A percentile compares a stretch with the other conserved stretches of the same genome.
Conservation (phyloP, 2,797 vertebrate species). For the Selene dorsalis region DNA sequence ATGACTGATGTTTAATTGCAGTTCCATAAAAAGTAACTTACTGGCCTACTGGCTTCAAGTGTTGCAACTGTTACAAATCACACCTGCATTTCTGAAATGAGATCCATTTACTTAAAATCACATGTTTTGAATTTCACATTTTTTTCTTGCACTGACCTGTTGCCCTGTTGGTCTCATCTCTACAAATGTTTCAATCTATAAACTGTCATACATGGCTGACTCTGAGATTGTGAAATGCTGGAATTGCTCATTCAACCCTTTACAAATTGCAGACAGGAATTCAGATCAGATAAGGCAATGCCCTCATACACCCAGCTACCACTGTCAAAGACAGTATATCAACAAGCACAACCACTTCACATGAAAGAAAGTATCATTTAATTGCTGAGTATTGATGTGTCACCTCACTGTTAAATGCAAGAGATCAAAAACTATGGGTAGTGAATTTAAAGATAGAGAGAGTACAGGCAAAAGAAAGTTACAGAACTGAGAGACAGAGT, state of each 20-base stretch:
- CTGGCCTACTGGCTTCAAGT: not conserved
- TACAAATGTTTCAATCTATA: constrained; percentile 2
- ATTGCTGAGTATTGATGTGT: not conserved
- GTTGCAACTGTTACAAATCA: not conserved
- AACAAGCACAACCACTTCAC: not conserved
- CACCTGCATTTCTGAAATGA: not conserved
- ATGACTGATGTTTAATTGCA: not conserved
- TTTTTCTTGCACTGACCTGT: not conserved
- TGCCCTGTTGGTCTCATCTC: constrained; percentile 1
- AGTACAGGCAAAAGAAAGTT: constrained; percentile 24
- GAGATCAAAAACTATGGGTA: not conserved
- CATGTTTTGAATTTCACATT: not conserved
- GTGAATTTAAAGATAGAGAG: not conserved
- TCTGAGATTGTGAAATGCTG: constrained; percentile 25
- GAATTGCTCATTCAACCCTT: constrained; percentile 32
- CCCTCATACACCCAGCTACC: not conserved
- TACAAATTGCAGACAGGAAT: constrained; percentile 45
- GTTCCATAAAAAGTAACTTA: not conserved
- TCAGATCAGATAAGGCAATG: constrained; percentile 32
- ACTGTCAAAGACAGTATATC: not conserved
- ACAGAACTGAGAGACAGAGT: constrained; percentile 3
- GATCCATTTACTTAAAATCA: not conserved
- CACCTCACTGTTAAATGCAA: not conserved
- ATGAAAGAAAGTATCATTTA: not conserved
- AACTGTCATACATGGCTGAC: constrained; percentile 24